phyloP scores from a whole-genome alignment of 2,888 invertebrate genomes.

The Cataglyphis cursor region DNA sequence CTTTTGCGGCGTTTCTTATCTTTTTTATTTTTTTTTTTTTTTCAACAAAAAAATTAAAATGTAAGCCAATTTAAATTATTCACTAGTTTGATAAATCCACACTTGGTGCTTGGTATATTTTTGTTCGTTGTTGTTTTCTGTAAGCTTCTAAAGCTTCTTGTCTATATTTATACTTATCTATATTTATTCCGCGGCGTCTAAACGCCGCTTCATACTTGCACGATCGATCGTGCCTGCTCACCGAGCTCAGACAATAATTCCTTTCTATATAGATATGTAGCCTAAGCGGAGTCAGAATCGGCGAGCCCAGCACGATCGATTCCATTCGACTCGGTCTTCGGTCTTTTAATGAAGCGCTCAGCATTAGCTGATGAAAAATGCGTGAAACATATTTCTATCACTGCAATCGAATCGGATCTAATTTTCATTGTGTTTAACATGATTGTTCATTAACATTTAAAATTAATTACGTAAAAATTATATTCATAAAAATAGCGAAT shows the following conservation, averaged over 20 bases:
- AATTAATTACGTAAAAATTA: neutral
- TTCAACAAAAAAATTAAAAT: slow-evolving; percentile 21
- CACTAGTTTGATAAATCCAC: slow-evolving; percentile 54
- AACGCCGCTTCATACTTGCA: slow-evolving; percentile 16
- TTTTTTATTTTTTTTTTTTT: slow-evolving; percentile 41
- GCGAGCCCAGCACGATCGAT: slow-evolving; percentile 31
- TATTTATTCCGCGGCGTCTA: slow-evolving; percentile 48
- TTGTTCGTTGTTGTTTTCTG: slow-evolving; percentile 69
- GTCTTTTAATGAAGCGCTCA: neutral
- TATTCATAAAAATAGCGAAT: neutral
- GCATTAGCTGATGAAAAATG: slow-evolving; percentile 15
- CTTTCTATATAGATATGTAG: slow-evolving; percentile 34
- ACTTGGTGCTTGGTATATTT: slow-evolving; percentile 77
- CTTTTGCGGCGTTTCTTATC: slow-evolving; percentile 34
- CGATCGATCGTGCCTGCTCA: slow-evolving; percentile 50
- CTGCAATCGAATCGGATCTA: slow-evolving; percentile 34
- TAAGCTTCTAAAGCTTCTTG: slow-evolving; percentile 74
- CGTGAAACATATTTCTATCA: neutral
- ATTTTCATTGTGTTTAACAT: neutral
- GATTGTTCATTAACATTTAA: neutral
- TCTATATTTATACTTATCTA: slow-evolving; percentile 57
- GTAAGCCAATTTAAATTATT: slow-evolving; percentile 61
- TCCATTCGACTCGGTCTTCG: neutral
- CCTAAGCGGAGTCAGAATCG: slow-evolving; percentile 46
- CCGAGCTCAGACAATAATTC: slow-evolving; percentile 51